These are phyloP conservation scores for Galaxea fascicularis DNA, from an alignment of 92 coral and sea anemone species.

Conservation along the genomic window DNA sequence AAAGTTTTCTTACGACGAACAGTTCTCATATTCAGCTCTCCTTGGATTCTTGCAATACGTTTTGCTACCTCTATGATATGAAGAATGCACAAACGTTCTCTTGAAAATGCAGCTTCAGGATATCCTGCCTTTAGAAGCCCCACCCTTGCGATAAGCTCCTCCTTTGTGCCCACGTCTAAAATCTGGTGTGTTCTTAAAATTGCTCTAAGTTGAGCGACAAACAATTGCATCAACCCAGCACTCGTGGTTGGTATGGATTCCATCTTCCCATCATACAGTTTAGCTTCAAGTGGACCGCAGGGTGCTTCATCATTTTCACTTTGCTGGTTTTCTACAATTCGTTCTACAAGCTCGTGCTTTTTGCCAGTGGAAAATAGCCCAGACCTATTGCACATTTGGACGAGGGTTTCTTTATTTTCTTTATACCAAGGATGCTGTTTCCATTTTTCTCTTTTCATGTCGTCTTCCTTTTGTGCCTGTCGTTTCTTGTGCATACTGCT, in stretches of 20 bases:
- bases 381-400: constrained; percentile 34
- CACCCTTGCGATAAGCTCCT: constrained; percentile 56
- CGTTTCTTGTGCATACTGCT: constrained; percentile 7
- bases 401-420: constrained; percentile 32
- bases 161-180: constrained; percentile 63
- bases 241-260: constrained; percentile 53
- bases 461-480: constrained; percentile 50
- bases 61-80: constrained; percentile 31
- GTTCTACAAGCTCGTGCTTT: constrained; percentile 42
- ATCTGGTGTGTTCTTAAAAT: constrained; percentile 54
- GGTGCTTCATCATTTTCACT: neutral
- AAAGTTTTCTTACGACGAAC: constrained; percentile 49
- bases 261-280: constrained; percentile 50
- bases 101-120: constrained; percentile 69
- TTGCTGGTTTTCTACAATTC: constrained; percentile 17
- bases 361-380: constrained; percentile 41
- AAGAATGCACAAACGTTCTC: constrained; percentile 53
- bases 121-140: constrained; percentile 35
- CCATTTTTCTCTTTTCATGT: constrained; percentile 63
- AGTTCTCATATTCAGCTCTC: constrained; percentile 19
- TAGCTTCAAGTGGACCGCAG: too few relatives aligned
- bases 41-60: constrained; percentile 8
- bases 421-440: constrained; percentile 54
- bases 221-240: constrained; percentile 56
- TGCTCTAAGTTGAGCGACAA: constrained; percentile 56